Evolutionary conservation across 2,113 vertebrate genomes (phyloP).

Genomic region (Rhea americana): DNA sequence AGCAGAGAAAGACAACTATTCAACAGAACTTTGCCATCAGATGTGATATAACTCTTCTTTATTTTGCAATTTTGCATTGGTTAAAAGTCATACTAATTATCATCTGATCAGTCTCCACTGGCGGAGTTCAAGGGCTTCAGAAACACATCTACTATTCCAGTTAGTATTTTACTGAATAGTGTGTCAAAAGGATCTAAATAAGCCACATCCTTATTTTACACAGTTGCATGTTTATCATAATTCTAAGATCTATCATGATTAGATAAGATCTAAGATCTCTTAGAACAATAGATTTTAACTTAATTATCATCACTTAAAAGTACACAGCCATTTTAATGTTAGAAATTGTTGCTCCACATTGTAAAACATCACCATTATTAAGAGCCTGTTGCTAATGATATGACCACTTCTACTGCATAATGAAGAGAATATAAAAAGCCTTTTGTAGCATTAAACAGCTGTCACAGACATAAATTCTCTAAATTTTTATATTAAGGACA

Average conservation of each 20-base stretch:
- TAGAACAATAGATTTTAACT: neutral
- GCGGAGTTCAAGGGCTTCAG: neutral
- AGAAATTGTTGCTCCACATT: neutral
- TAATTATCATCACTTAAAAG: neutral
- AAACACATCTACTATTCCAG: accelerated
- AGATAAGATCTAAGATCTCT: neutral
- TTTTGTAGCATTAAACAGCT: neutral
- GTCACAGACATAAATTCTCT: neutral
- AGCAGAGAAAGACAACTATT: neutral
- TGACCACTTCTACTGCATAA: neutral
- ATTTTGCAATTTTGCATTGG: neutral
- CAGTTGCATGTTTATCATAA: neutral
- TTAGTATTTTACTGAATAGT: neutral
- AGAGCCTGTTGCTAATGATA: neutral
- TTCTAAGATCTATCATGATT: neutral
- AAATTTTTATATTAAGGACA: neutral
- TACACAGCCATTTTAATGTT: neutral
- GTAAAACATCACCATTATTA: neutral
- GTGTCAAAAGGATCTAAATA: neutral
- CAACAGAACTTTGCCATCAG: neutral
- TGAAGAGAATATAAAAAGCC: neutral
- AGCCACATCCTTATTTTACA: neutral
- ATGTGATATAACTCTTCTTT: neutral
- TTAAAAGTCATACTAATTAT: neutral
- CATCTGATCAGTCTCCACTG: neutral